Percentiles rank a stretch among this genome's conserved stretches.
These are phyloP conservation scores for Ditylenchus dipsaci DNA, from an alignment of 1,140 invertebrate genomes.

Conservation along the genomic window DNA sequence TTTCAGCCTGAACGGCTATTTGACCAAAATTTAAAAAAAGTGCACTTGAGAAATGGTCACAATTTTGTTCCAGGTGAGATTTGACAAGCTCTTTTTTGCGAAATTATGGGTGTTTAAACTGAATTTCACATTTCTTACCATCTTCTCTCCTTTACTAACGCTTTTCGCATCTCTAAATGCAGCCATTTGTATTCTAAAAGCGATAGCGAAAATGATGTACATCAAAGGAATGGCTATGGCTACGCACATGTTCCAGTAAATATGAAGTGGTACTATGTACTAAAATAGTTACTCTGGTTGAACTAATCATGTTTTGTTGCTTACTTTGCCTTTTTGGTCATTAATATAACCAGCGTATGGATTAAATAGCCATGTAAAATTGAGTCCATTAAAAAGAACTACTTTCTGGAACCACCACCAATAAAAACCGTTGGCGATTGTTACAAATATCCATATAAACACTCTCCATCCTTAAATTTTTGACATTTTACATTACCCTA, in stretches of 20 bases:
- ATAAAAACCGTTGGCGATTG: no score
- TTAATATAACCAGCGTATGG: constrained; percentile 43
- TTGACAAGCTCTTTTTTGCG: no score
- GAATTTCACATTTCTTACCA: no score
- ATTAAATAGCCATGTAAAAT: constrained; percentile 45
- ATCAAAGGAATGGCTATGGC: constrained; percentile 1
- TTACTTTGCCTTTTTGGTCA: constrained; percentile 16
- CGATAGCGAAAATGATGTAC: constrained; percentile 5
- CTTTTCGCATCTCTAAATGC: not conserved
- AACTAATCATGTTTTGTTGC: not conserved
- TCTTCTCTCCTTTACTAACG: not conserved
- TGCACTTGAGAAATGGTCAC: no score
- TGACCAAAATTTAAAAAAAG: no score
- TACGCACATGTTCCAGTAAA: not conserved
- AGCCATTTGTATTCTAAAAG: constrained; percentile 1
- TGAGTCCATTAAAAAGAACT: constrained; percentile 31
- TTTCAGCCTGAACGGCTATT: no score
- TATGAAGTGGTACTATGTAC: constrained; percentile 1
- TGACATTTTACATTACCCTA: no score
- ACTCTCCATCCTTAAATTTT: no score
- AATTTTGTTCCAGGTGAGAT: no score
- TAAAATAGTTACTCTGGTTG: not conserved
- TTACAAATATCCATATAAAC: no score
- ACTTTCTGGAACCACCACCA: constrained; percentile 7
- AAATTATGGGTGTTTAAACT: no score